Evolutionary conservation across 1,140 invertebrate species (phyloP).

Genomic region (Drosophila albomicans): DNA sequence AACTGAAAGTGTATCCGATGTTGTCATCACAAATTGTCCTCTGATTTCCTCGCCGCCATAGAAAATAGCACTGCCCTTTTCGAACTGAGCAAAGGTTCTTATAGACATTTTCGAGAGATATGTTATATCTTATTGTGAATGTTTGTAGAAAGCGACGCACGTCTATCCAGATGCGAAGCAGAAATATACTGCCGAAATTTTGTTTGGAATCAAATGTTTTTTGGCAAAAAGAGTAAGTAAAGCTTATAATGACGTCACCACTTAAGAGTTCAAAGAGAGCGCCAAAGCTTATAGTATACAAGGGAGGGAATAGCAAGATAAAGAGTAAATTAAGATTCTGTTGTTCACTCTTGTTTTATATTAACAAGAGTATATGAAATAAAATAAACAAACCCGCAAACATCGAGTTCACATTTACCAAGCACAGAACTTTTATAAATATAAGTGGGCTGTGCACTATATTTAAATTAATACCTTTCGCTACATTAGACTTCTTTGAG

Average conservation of each 20-base stretch:
- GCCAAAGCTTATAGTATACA: background rate
- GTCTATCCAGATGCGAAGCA: background rate
- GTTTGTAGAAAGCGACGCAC: slow-evolving; percentile 5
- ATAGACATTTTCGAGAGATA: slow-evolving; percentile 49
- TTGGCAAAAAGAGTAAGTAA: background rate
- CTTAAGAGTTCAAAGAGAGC: slow-evolving; percentile 1
- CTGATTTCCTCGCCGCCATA: slow-evolving; percentile 69
- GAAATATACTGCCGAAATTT: background rate
- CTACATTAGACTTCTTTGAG: too few relatives aligned
- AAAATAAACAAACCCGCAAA: too few relatives aligned
- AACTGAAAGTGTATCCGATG: slow-evolving; percentile 10
- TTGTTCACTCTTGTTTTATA: too few relatives aligned
- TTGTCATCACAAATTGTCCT: slow-evolving; percentile 52
- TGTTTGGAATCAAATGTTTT: background rate
- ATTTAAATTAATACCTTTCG: too few relatives aligned
- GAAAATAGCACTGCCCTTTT: slow-evolving; percentile 61
- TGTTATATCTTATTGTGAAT: background rate
- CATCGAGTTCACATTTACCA: too few relatives aligned
- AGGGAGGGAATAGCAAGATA: too few relatives aligned
- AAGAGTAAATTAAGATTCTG: too few relatives aligned
- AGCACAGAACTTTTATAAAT: too few relatives aligned
- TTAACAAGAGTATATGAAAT: too few relatives aligned
- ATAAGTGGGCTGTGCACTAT: too few relatives aligned
- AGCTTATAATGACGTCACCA: slow-evolving; percentile 57
- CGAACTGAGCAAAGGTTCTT: slow-evolving; percentile 52